Evolutionary conservation across 1,140 invertebrate species (phyloP), one percentile per base, ranked within the genome.

Genomic region (Plectrocnemia conspersa): DNA sequence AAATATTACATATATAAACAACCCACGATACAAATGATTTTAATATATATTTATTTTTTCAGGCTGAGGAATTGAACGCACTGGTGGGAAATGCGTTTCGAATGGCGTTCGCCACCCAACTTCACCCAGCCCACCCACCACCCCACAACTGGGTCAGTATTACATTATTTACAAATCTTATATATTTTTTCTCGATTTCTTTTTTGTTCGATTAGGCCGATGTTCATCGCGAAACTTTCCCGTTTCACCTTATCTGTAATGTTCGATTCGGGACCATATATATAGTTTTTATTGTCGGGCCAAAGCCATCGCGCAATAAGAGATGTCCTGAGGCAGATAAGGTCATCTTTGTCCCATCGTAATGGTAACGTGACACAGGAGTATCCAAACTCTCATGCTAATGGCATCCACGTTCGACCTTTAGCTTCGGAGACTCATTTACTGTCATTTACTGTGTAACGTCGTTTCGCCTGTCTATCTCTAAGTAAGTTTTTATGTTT

Each of bases 1-100:
- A n/a, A n/a, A n/a, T n/a, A n/a, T n/a, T n/a, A n/a, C n/a, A n/a
- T n/a, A n/a, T n/a, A n/a, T n/a, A n/a, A n/a, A n/a, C n/a, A n/a
- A n/a, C n/a, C n/a, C n/a, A n/a, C n/a, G n/a, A n/a, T n/a, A n/a
- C n/a, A n/a, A n/a, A n/a, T n/a, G n/a, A n/a, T n/a, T n/a, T n/a
- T n/a, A n/a, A n/a, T n/a, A n/a, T n/a, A n/a, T 78, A 22, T 68
- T 18, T 63, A 63, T 66, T 42, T 62, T 80, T 78, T 2, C 79
- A 93, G 89, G 88, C 89, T 61, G 88, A 91, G 71, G 88, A 91
- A 76, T 72, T 92, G 66, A 92, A 91, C 74, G 80, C 86, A 56
- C 82, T 91, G 62, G 86, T 92, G 61, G 89, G 89, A 70, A 88
- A 91, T 86, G 89, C 89, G 65, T 92, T 92, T 80, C 87, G 89